Base-by-base conservation (phyloP, 2,888 invertebrate genomes). In the Lochmaea crataegi region DNA sequence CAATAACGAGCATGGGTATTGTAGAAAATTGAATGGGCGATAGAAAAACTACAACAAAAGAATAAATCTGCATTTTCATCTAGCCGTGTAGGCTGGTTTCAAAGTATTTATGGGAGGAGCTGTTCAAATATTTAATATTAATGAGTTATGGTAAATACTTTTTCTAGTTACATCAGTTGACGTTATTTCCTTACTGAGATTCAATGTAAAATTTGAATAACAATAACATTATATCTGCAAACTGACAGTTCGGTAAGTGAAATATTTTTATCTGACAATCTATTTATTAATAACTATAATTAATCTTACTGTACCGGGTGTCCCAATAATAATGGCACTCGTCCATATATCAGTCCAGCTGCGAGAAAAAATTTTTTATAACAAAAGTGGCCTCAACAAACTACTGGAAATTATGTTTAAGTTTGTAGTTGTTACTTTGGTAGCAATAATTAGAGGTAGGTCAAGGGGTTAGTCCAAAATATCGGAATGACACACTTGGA, bases 41-140 rank as follows among this genome's bases (percentile, higher is more conserved):
- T 67, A 57, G 67, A 67, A 67, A 57, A 67, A 67, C 67, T 26
- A 58, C 42, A 67, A 67, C 67, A 67, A 67, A 67, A 67, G 67
- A 67, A 67, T 58, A 42, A 67, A 67, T 67, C 67, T 57, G 56
- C 66, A 66, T 66, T 32, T 67, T 56, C 45, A 67, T 58, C 67
- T 58, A 67, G 41, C 38, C 67, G 57, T 32, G 67, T 67, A 57
- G 67, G 67, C 26, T 58, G 58, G 45, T 45, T 42, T 56, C 9
- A 2, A 67, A 57, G 58, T 58, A 58, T 41, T 45, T 22, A 67
- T 67, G 58, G 67, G 67, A 67, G 67, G 67, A 58, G 67, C 58
- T 58, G 32, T 58, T 67, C 45, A 58, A 67, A 67, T 48, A 67
- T 58, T 67, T 58, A 67, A 67, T 67, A 67, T 67, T 58, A 45